Evolutionary conservation across 2,113 vertebrate species (phyloP), one percentile per base, ranked within the genome.

Genomic region (Nycticebus coucang): DNA sequence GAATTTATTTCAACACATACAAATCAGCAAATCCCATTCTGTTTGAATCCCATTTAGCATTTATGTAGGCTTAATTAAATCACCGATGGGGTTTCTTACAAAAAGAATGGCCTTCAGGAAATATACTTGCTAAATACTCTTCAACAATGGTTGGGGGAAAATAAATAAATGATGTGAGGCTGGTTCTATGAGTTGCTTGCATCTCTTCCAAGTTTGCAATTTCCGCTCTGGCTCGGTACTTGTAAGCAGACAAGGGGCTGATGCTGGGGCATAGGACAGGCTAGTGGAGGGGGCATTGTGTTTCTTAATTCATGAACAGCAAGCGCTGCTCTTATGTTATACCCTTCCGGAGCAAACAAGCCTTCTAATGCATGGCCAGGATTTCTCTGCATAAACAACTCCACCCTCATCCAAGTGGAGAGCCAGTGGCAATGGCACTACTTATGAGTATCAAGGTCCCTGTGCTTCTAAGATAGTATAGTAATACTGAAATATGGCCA

Each of bases 21-120:
- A 95, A 96, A 96, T 97, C 96, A 97, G 95, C 93, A 88, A 92
- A 72, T 84, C 41, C 97, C 94, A 93, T 97, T 92, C 87, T 30
- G 66, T 1, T 2, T 33, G 9, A 80, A 41, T 91, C 12, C n/a
- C 18, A 37, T 30, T 90, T 22, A 93, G 81, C 28, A 87, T 60
- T 94, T 24, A 0, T 60, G 89, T 82, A 92, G 79, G 64, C 92
- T 96, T 97, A 97, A 97, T 97, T 97, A 96, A 97, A 97, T 87
- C 95, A 97, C 93, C 75, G 0, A 80, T 74, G 94, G 78, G 71
- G 13, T 41, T 87, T 93, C 96, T 91, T 88, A 55, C 8, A 79
- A 94, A 41, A 71, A 95, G 84, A 37, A 55, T 2, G 21, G 91
- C 7, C 57, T 96, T 86, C 91, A 95, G 94, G 91, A 97, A 88